Conservation (phyloP, 2,888 invertebrate species). For the Aphidius colemani region DNA sequence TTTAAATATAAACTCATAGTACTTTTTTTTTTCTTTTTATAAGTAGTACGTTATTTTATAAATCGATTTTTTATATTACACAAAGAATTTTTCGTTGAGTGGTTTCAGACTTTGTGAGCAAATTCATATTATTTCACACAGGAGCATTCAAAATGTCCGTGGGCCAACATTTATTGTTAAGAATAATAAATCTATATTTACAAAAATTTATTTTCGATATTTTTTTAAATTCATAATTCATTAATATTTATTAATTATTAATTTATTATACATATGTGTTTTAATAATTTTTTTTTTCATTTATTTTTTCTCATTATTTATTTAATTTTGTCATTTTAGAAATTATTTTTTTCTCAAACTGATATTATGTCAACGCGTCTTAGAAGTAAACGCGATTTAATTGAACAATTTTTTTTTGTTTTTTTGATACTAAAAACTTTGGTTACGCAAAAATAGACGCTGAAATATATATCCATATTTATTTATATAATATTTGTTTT, state of each 20-base stretch:
- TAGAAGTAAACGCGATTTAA: slow-evolving; percentile 10
- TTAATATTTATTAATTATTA: slow-evolving; percentile 31
- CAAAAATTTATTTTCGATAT: slow-evolving; percentile 36
- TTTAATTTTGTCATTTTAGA: neutral
- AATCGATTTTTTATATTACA: neutral
- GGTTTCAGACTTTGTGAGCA: slow-evolving; percentile 33
- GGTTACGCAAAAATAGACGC: slow-evolving; percentile 59
- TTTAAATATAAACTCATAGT: slow-evolving; percentile 9
- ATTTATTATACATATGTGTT: slow-evolving; percentile 18
- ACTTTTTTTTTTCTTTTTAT: slow-evolving; percentile 13
- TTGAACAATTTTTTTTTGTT: slow-evolving; percentile 19
- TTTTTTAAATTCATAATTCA: slow-evolving; percentile 29
- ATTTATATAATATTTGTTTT: slow-evolving; percentile 2
- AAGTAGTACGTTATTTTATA: neutral
- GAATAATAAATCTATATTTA: slow-evolving; percentile 50
- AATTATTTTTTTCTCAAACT: slow-evolving; percentile 9
- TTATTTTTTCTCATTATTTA: slow-evolving; percentile 12
- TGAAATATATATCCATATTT: slow-evolving; percentile 36
- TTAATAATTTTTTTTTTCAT: slow-evolving; percentile 12
- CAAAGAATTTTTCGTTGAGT: slow-evolving; percentile 6
- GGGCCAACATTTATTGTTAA: slow-evolving; percentile 34
- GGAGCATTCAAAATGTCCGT: slow-evolving; percentile 39
- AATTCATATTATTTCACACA: slow-evolving; percentile 27
- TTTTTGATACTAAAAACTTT: slow-evolving; percentile 50
- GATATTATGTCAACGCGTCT: slow-evolving; percentile 12